Base-by-base conservation (phyloP, 1,140 invertebrate species). In the Neotoxoptera formosana region DNA sequence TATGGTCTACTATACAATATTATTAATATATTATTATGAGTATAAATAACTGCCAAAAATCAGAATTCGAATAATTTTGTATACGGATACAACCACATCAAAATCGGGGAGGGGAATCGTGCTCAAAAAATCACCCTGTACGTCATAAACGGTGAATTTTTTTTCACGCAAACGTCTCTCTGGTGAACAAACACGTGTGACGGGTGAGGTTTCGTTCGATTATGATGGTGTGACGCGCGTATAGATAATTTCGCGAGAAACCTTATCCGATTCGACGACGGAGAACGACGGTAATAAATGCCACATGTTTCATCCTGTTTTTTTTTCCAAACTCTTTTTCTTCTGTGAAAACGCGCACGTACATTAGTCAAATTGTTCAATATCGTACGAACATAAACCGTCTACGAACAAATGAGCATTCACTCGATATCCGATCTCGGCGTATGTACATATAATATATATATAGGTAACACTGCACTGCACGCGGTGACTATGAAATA, bases 281-380 rank as follows among this genome's bases (percentile, higher is more conserved):
- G 21, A 89, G 53, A 56, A 17, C 9, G n/a, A 14, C 36, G 4
- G n/a, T 53, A 90, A 60, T 41, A 60, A 60, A 67, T 41, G 14
- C 89, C 25, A 90, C 25, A 30, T 45, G 36, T 47, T 90, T 21
- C 21, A 76, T 76, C 60, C 60, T 34, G n/a, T 76, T 76, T 76
- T 76, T 60, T 67, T 76, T 76, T n/a, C 8, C n/a, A n/a, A 76
- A n/a, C 60, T n/a, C 30, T 90, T 67, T 90, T n/a, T 47, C 11
- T 45, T 20, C 30, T 25, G 36, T 45, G 20, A 45, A 53, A 25
- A 90, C 89, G 56, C 14, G 7, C 36, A 41, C 36, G 36, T 90
- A 67, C 36, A 90, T 67, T 45, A 67, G 36, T 45, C 36, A 45
- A 67, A 90, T 67, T 67, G 1, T 67, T 90, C 53, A 90, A 90